phyloP scores from a whole-genome alignment of 2,113 vertebrate species.

The Aviceda subcristata region DNA sequence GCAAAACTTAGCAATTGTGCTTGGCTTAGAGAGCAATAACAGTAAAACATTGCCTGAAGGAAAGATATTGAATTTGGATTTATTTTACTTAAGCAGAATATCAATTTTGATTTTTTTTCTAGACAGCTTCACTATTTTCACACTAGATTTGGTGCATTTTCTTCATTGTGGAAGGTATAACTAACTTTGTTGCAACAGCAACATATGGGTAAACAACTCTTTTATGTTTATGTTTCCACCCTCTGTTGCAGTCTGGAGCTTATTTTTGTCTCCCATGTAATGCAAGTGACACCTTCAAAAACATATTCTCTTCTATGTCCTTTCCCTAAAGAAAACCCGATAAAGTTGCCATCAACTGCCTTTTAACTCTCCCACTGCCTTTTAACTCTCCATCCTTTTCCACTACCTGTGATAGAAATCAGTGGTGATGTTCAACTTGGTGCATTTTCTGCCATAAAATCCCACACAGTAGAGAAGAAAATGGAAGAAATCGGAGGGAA shows the following conservation, averaged over 20 bases:
- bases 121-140: neutral
- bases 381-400: neutral
- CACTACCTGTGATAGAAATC: neutral
- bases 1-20: neutral
- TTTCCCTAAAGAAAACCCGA: neutral
- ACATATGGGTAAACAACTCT: neutral
- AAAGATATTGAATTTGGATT: neutral
- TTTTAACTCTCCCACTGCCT: neutral
- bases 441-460: neutral
- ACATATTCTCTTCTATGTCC: neutral
- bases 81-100: neutral
- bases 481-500: neutral
- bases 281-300: neutral
- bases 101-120: neutral
- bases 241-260: neutral
- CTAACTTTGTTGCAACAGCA: neutral
- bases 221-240: neutral
- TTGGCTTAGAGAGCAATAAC: neutral
- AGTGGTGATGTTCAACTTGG: neutral
- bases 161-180: neutral
- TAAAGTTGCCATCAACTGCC: neutral
- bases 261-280: neutral
- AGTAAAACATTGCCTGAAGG: neutral
- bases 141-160: neutral
- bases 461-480: neutral